These are phyloP conservation scores for Caretta caretta DNA, from an alignment of 2,113 vertebrate genomes.

Conservation along the genomic window DNA sequence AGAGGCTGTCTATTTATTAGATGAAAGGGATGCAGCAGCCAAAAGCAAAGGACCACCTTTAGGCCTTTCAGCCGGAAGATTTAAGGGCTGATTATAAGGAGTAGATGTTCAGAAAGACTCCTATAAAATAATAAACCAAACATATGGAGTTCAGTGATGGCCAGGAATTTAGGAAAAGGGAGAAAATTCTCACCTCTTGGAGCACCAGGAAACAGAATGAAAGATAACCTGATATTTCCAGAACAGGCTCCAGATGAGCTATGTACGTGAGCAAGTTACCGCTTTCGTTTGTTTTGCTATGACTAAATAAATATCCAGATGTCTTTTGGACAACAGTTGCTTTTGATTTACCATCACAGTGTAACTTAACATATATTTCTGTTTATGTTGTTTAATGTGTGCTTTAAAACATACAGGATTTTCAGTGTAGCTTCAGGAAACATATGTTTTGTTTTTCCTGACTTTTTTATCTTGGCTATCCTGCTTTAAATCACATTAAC, in stretches of 20 bases:
- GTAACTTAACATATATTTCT: background rate
- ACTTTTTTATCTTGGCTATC: slow-evolving; percentile 21
- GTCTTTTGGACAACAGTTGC: background rate
- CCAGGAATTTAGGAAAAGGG: background rate
- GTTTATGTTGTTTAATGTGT: background rate
- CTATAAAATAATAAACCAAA: background rate
- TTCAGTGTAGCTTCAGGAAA: slow-evolving; percentile 25
- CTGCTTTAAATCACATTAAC: slow-evolving; percentile 52
- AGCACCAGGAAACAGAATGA: background rate
- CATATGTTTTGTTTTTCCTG: slow-evolving; percentile 1
- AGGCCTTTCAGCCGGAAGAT: background rate
- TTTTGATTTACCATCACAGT: background rate
- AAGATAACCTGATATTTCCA: background rate
- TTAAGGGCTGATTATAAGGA: background rate
- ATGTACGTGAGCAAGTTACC: background rate
- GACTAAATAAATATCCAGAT: background rate
- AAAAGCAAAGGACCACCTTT: background rate
- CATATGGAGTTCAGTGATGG: background rate
- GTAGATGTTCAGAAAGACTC: background rate
- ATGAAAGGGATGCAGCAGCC: background rate
- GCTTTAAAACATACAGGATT: slow-evolving; percentile 12
- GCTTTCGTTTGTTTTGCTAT: background rate
- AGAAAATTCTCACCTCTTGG: background rate
- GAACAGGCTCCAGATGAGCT: background rate
- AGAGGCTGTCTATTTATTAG: background rate